These are phyloP conservation scores for Chaetophractus vellerosus DNA, from an alignment of 2,797 vertebrate species.

Conservation along the genomic window DNA sequence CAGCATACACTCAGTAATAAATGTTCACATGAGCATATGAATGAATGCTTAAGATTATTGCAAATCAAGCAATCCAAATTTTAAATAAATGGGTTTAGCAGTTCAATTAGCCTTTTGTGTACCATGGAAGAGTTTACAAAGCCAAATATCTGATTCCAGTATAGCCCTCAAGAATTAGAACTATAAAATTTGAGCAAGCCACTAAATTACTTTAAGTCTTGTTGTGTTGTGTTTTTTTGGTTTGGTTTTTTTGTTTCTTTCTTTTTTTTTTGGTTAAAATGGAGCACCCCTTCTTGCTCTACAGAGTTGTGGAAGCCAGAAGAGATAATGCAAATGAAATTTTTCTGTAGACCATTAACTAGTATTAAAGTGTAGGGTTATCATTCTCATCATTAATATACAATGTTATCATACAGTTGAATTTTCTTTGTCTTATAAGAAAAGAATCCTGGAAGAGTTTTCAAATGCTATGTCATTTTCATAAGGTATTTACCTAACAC, in stretches of 20 bases:
- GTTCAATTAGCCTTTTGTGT: not conserved
- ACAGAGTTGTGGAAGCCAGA: not conserved
- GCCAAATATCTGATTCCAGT: not conserved
- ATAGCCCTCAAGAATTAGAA: not conserved
- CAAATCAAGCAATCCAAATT: conserved; percentile 25
- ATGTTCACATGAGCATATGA: not conserved
- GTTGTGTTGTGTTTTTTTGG: too few species aligned
- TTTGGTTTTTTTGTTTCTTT: too few species aligned
- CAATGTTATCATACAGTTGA: not conserved
- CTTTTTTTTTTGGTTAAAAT: not conserved
- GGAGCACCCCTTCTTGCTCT: not conserved
- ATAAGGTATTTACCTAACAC: conserved; percentile 36
- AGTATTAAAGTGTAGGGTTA: not conserved
- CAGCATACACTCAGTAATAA: not conserved
- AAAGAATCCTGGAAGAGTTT: not conserved
- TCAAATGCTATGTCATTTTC: not conserved
- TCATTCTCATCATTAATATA: not conserved
- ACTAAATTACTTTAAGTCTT: not conserved
- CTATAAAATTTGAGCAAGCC: not conserved
- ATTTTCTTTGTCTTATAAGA: conserved; percentile 26
- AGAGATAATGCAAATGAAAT: not conserved
- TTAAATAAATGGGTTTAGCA: not conserved
- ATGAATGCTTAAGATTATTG: not conserved
- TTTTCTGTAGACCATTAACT: not conserved
- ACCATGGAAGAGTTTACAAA: not conserved